Conservation (phyloP, 2,113 vertebrate species). For the Erinaceus europaeus region DNA sequence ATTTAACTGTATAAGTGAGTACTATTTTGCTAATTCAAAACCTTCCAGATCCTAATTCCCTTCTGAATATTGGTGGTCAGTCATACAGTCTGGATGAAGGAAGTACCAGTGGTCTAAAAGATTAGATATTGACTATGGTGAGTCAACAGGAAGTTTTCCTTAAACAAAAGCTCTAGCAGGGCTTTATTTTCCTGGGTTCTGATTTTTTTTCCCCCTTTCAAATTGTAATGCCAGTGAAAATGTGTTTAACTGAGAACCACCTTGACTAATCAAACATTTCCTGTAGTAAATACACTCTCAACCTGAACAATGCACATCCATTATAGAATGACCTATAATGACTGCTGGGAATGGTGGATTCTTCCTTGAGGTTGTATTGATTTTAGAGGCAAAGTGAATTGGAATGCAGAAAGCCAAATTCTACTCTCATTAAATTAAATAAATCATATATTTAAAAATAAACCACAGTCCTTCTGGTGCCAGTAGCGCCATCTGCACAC, state of each 20-base stretch:
- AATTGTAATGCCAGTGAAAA: not conserved
- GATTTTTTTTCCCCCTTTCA: not conserved
- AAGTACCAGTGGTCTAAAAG: not conserved
- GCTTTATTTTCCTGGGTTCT: constrained; percentile 17
- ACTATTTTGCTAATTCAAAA: not conserved
- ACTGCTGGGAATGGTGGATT: not conserved
- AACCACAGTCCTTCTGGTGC: constrained; percentile 25
- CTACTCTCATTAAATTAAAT: constrained; percentile 21
- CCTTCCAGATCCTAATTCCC: not conserved
- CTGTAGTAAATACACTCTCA: not conserved
- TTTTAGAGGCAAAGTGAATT: not conserved
- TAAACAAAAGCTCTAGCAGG: not conserved
- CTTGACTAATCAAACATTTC: constrained; percentile 1
- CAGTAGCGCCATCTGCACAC: constrained; percentile 36
- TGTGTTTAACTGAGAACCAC: constrained; percentile 10
- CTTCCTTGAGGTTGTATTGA: constrained; percentile 41
- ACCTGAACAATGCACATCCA: not conserved
- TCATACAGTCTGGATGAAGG: not conserved
- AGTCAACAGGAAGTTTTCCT: not conserved
- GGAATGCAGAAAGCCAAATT: constrained; percentile 25
- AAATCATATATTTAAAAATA: constrained; percentile 52
- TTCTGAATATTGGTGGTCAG: not conserved
- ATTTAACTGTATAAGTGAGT: constrained; percentile 20
- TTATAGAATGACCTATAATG: not conserved
- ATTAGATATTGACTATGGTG: not conserved